Percentiles rank a stretch among this genome's conserved stretches.
Evolutionary conservation across 2,888 invertebrate species (phyloP).

Genomic region (Adineta ricciae): DNA sequence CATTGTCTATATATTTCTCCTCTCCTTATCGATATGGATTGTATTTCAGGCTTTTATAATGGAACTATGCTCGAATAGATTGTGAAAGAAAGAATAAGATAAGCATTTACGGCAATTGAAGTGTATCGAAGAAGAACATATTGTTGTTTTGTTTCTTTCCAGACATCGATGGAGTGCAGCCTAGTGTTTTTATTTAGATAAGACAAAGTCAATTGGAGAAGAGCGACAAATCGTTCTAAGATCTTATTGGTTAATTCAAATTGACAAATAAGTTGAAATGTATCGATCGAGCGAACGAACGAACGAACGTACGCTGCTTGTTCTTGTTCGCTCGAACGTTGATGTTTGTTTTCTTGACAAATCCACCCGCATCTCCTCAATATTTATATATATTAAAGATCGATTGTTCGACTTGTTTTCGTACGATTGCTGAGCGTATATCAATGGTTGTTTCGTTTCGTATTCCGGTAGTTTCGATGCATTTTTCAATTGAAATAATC

Average conservation of each 20-base stretch:
- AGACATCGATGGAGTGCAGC: neutral
- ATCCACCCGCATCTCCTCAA: too few relatives aligned
- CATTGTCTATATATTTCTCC: neutral
- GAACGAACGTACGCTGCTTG: too few relatives aligned
- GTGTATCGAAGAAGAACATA: neutral
- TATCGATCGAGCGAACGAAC: neutral
- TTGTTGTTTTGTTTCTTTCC: neutral
- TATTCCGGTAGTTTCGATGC: neutral
- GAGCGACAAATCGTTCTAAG: neutral
- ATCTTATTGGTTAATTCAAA: neutral
- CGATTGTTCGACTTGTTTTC: too few relatives aligned
- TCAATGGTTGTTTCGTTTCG: too few relatives aligned
- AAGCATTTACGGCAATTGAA: neutral
- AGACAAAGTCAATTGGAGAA: neutral
- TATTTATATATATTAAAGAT: too few relatives aligned
- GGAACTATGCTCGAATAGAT: neutral
- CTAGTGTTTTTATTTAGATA: neutral
- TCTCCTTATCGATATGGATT: neutral
- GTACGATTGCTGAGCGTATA: too few relatives aligned
- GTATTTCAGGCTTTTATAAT: neutral
- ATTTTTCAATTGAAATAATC: neutral
- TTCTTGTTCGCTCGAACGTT: too few relatives aligned
- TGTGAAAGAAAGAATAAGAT: neutral
- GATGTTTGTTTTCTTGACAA: too few relatives aligned
- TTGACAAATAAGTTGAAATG: neutral